Conservation (phyloP, 1,140 invertebrate species). For the Tetragnatha versicolor region DNA sequence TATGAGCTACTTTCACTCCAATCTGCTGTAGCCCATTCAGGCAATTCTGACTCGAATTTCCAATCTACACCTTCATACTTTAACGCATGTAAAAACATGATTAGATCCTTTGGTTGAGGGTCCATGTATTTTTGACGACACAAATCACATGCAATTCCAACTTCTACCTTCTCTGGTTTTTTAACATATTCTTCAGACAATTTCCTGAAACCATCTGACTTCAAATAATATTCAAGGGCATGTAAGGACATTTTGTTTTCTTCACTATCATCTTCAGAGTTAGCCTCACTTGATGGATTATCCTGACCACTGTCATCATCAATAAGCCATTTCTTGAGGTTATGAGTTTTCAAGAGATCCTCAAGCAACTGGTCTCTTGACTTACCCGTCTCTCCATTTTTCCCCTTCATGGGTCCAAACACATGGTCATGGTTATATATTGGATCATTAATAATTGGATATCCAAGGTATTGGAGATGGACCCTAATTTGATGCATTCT, state of each 20-base stretch:
- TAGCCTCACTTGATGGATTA: not conserved
- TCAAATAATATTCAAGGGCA: constrained; percentile 52
- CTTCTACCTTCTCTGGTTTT: constrained; percentile 73
- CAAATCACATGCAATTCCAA: constrained; percentile 88
- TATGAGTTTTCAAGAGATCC: constrained; percentile 89
- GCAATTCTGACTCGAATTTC: constrained; percentile 87
- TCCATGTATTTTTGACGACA: constrained; percentile 90
- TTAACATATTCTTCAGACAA: constrained; percentile 33
- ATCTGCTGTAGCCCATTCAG: constrained; percentile 84
- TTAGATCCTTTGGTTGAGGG: constrained; percentile 85
- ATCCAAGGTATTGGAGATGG: constrained; percentile 96
- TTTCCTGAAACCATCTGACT: constrained; percentile 27
- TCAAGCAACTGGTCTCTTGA: constrained; percentile 82
- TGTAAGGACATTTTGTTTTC: constrained; percentile 47
- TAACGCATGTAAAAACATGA: constrained; percentile 96
- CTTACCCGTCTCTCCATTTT: constrained; percentile 89
- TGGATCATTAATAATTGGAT: constrained; percentile 96
- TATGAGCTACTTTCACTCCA: constrained; percentile 70
- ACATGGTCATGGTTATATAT: constrained; percentile 83
- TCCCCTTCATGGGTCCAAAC: constrained; percentile 90
- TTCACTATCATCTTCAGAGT: not conserved
- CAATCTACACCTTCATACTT: constrained; percentile 84
- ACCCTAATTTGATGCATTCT: constrained; percentile 98
- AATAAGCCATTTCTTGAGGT: constrained; percentile 86
- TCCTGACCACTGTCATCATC: not conserved